Evolutionary conservation across 2,888 invertebrate genomes (phyloP).

Genomic region (Prosopocoilus inquinatus): DNA sequence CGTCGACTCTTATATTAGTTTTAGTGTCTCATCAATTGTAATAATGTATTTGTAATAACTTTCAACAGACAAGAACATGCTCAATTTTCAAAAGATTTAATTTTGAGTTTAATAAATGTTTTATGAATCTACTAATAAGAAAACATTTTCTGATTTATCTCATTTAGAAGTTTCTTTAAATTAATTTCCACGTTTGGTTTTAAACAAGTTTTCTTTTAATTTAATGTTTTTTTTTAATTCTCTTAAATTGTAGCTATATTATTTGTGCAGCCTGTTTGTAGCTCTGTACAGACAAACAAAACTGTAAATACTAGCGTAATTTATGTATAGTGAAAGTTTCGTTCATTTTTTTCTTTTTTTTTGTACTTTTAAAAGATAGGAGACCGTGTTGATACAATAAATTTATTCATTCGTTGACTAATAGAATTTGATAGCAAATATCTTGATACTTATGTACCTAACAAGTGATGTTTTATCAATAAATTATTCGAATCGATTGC

Average conservation of each 20-base stretch:
- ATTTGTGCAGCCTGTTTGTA: background rate
- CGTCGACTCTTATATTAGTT: too few species aligned
- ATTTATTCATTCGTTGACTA: background rate
- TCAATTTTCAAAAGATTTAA: too few species aligned
- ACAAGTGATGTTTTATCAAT: conserved; percentile 1
- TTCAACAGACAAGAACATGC: too few species aligned
- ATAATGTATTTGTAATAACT: too few species aligned
- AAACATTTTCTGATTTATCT: too few species aligned
- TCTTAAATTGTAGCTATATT: background rate
- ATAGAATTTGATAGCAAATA: background rate
- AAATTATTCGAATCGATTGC: background rate
- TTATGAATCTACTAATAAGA: too few species aligned
- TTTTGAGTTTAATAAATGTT: too few species aligned
- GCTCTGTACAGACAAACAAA: background rate
- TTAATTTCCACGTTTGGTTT: too few species aligned
- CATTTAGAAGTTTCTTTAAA: too few species aligned
- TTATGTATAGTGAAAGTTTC: background rate
- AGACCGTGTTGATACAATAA: background rate
- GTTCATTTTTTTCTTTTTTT: background rate
- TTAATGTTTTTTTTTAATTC: too few species aligned
- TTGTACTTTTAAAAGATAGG: background rate
- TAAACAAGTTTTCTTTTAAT: too few species aligned
- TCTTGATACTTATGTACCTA: conserved; percentile 3
- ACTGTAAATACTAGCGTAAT: background rate
- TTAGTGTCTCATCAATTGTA: too few species aligned